Base-by-base conservation (phyloP, 2,888 invertebrate genomes). In the Harpalus rubripes region DNA sequence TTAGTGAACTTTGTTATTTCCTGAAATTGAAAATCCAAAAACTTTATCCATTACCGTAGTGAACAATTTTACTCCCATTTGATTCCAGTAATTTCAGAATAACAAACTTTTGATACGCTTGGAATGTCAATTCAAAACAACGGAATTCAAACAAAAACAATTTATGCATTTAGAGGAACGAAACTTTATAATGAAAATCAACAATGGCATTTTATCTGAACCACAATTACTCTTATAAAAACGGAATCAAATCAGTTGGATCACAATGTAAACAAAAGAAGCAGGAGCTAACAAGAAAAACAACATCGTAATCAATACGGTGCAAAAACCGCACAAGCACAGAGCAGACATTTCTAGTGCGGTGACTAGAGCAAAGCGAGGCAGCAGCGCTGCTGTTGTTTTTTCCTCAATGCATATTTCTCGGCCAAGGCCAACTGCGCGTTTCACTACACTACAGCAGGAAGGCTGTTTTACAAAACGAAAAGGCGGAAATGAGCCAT, bases 401-500 rank as follows among this genome's bases (percentile, higher is more conserved):
- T 79, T 81, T 81, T 81, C 18, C 44, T 81, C 41, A 18, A 81
- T 81, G 81, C 81, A 81, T 81, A 81, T 81, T 81, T 81, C 81
- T 81, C 81, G 81, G 81, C 81, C 81, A 81, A 81, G 81, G 81
- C 81, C 81, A 81, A 18, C 61, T 18, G 26, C 58, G 63, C 61
- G 65, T 81, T 81, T 65, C 81, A 81, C 81, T 61, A 61, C 80
- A 44, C 80, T 61, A 61, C 81, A 44, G 63, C 63, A 81, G 63
- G 61, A 79, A 79, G 79, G 79, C 52, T 79, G 59, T 39, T 79
- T 59, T 65, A 81, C 52, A 81, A 81, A 63, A 81, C 44, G 61
- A 22, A 10, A 39, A 81, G 65, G 61, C 81, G 81, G 81, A 81
- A 81, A 81, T 81, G 81, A 81, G 61, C 81, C 63, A 81, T 81